Evolutionary conservation across 1,140 invertebrate genomes (phyloP).

Genomic region (Prorops nasuta): DNA sequence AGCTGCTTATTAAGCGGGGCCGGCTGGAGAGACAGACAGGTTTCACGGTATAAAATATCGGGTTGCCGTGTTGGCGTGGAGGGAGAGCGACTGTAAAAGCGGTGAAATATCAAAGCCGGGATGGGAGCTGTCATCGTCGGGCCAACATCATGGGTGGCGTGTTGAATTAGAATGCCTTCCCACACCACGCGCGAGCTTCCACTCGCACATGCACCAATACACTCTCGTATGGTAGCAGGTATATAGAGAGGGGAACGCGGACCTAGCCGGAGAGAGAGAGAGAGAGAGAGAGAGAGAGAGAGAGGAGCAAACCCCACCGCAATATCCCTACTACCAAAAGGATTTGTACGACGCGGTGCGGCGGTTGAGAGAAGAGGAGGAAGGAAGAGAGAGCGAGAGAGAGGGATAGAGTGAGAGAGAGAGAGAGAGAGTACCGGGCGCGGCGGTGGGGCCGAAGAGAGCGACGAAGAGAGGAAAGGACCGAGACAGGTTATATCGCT

Average conservation of each 20-base stretch:
- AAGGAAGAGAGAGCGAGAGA: too few species aligned
- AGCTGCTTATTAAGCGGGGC: constrained; percentile 58
- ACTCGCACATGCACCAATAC: too few species aligned
- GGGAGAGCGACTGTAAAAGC: constrained; percentile 53
- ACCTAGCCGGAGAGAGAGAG: neutral
- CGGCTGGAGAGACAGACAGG: constrained; percentile 54
- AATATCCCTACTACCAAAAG: constrained; percentile 30
- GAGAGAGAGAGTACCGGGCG: too few species aligned
- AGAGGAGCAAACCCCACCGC: constrained; percentile 29
- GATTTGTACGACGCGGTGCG: too few species aligned
- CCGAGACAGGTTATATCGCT: too few species aligned
- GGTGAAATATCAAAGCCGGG: constrained; percentile 62
- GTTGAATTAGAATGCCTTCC: constrained; percentile 60
- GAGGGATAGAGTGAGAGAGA: too few species aligned
- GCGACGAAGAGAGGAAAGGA: too few species aligned
- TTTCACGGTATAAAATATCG: constrained; percentile 58
- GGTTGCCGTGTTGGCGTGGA: constrained; percentile 44
- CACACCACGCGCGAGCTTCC: constrained; percentile 40
- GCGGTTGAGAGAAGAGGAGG: too few species aligned
- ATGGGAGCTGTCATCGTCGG: constrained; percentile 65
- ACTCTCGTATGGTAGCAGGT: too few species aligned
- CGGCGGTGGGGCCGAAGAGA: too few species aligned
- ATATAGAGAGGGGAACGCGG: neutral
- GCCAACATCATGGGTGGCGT: constrained; percentile 68
- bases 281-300: neutral